Conservation (phyloP, 2,113 vertebrate genomes). For the Zosterops lateralis region DNA sequence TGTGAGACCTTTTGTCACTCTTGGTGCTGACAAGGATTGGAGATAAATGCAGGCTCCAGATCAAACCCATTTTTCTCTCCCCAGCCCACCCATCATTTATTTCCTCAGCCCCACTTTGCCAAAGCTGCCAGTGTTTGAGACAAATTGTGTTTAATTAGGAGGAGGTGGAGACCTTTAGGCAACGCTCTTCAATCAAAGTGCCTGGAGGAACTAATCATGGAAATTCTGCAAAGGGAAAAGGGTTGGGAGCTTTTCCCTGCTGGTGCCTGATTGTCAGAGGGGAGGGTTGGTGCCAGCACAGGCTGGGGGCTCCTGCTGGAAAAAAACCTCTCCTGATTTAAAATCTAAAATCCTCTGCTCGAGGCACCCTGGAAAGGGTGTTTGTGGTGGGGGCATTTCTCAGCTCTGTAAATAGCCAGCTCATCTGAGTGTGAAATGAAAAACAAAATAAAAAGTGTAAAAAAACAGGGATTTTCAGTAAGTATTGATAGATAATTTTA, state of each 20-base stretch:
- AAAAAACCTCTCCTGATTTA: not conserved
- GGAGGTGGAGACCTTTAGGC: conserved; percentile 49
- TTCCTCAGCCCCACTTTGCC: not conserved
- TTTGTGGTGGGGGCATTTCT: not conserved
- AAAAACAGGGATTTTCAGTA: not conserved
- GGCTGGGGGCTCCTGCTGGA: not conserved
- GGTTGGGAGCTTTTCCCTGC: not conserved
- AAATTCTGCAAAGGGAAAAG: not conserved
- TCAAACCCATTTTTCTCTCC: conserved; percentile 46
- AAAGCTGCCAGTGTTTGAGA: not conserved
- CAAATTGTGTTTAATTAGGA: conserved; percentile 55
- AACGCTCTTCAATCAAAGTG: conserved; percentile 59
- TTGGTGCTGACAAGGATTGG: not conserved
- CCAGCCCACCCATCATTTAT: not conserved
- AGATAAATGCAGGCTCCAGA: conserved; percentile 9
- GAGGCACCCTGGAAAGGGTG: not conserved
- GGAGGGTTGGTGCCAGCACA: not conserved
- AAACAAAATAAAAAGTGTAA: not conserved
- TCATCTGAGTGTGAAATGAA: not conserved
- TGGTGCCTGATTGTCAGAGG: conserved; percentile 19
- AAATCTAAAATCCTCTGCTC: not conserved
- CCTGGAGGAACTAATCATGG: conserved; percentile 58
- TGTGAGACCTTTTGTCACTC: not conserved
- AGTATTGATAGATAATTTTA: not conserved
- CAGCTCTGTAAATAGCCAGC: not conserved